These are phyloP conservation scores for Oreotragus oreotragus DNA, from an alignment of 2,113 vertebrate species.

Conservation along the genomic window DNA sequence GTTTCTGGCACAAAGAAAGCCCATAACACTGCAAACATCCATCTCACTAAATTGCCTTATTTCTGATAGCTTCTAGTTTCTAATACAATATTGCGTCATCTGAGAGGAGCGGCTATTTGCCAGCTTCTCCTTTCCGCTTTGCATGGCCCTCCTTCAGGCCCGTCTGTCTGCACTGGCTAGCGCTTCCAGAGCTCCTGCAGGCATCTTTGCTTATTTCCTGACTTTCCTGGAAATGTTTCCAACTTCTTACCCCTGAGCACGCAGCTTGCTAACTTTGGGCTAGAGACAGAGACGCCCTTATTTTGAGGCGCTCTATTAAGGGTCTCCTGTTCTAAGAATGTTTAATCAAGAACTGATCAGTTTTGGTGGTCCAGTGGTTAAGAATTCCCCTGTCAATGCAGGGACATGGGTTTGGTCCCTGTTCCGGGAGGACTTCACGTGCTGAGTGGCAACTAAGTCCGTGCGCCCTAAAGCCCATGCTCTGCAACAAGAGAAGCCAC, in stretches of 20 bases:
- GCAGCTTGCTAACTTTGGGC: neutral
- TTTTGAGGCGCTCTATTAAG: neutral
- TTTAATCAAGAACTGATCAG: neutral
- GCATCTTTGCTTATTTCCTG: neutral
- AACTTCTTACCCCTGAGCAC: neutral
- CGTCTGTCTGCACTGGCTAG: neutral
- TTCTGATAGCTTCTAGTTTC: neutral
- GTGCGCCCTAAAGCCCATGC: neutral
- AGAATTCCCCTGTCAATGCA: neutral
- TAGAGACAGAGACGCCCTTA: neutral
- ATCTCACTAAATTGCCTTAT: neutral
- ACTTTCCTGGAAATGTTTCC: neutral
- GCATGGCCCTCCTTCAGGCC: neutral
- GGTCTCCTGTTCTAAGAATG: neutral
- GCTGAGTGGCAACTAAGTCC: neutral
- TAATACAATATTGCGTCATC: neutral
- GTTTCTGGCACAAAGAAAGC: neutral
- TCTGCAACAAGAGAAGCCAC: neutral
- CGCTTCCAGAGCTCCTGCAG: neutral
- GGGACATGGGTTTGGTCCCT: neutral
- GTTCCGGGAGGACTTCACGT: neutral
- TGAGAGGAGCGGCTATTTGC: neutral
- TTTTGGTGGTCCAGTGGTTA: neutral
- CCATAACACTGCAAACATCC: neutral
- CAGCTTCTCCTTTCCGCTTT: neutral